These are phyloP conservation scores for Condylostylus longicornis DNA, from an alignment of 1,140 invertebrate genomes.

Conservation along the genomic window DNA sequence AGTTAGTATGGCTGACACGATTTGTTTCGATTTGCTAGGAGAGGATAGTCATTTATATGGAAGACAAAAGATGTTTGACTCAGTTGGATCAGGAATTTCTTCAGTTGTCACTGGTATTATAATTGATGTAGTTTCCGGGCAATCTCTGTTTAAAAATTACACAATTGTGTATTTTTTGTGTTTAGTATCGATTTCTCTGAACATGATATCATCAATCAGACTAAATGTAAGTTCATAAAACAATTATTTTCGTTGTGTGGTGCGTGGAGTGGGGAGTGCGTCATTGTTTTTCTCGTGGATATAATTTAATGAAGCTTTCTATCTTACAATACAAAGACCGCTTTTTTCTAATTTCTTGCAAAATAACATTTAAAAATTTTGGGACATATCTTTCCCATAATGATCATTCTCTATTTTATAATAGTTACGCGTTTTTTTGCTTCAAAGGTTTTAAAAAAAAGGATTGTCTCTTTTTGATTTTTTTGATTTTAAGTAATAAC, in stretches of 20 bases:
- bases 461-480: too few relatives aligned
- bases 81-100: slow-evolving; percentile 64
- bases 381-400: background rate
- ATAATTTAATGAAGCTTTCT: too few relatives aligned
- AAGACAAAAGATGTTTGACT: slow-evolving; percentile 66
- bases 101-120: slow-evolving; percentile 57
- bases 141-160: slow-evolving; percentile 52
- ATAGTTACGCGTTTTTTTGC: too few relatives aligned
- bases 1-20: slow-evolving; percentile 65
- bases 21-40: slow-evolving; percentile 62
- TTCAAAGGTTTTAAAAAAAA: background rate
- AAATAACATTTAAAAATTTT: too few relatives aligned
- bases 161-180: slow-evolving; percentile 60
- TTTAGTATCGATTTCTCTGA: slow-evolving; percentile 46
- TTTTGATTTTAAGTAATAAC: too few relatives aligned
- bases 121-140: slow-evolving; percentile 53
- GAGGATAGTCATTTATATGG: slow-evolving; percentile 54
- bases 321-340: too few relatives aligned
- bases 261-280: too few relatives aligned
- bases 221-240: slow-evolving; percentile 41
- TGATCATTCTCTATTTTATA: too few relatives aligned
- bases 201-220: slow-evolving; percentile 49
- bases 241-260: too few relatives aligned
- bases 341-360: too few relatives aligned
- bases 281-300: too few relatives aligned